phyloP scores from a whole-genome alignment of 2,113 vertebrate genomes.

The Galbula dea region DNA sequence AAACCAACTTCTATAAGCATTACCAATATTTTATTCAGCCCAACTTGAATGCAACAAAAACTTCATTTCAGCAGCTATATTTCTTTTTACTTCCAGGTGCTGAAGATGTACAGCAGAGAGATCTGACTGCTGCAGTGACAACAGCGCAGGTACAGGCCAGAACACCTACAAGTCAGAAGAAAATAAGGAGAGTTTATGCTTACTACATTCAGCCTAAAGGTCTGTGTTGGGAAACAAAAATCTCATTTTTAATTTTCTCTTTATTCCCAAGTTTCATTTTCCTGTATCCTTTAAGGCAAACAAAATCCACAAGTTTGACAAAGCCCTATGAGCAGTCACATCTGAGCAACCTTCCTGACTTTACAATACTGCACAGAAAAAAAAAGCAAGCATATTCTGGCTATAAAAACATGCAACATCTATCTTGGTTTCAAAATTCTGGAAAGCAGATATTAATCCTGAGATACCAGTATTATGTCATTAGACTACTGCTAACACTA shows the following conservation, averaged over 20 bases:
- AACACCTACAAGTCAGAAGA: neutral
- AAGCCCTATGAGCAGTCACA: neutral
- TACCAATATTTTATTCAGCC: rapidly evolving
- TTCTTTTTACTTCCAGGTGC: neutral
- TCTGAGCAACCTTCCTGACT: neutral
- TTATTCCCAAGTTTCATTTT: neutral
- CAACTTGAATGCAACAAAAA: neutral
- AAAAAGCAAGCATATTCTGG: neutral
- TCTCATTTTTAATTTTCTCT: neutral
- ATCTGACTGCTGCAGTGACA: neutral
- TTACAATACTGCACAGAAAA: neutral
- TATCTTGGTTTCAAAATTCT: neutral
- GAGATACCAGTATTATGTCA: neutral
- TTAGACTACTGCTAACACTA: neutral
- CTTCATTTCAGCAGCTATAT: neutral
- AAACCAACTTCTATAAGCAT: neutral
- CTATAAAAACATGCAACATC: neutral
- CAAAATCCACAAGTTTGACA: neutral
- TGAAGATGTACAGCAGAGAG: neutral
- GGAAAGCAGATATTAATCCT: neutral
- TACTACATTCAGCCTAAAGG: neutral
- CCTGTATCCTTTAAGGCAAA: neutral
- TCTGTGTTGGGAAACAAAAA: neutral
- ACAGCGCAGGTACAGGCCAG: neutral
- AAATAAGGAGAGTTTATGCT: neutral